These are phyloP conservation scores for Montifringilla adamsi DNA, from an alignment of 2,113 vertebrate species.

Conservation along the genomic window DNA sequence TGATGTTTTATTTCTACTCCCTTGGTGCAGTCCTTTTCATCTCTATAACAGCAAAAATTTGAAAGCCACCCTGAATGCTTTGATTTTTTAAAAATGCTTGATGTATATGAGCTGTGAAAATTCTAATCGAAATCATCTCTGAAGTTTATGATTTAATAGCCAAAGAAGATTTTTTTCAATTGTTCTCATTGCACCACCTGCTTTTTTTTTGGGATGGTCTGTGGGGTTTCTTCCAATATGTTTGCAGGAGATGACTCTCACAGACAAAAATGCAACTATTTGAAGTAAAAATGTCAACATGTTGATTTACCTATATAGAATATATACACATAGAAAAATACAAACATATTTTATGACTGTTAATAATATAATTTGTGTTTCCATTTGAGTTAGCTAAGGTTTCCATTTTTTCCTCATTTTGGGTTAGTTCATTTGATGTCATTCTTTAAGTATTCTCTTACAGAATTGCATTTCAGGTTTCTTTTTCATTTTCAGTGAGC, in stretches of 20 bases:
- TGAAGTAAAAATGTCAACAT: background rate
- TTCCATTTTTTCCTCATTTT: background rate
- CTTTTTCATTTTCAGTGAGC: background rate
- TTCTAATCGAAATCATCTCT: background rate
- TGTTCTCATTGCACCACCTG: background rate
- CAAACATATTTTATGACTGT: background rate
- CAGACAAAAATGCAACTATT: background rate
- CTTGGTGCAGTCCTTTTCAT: background rate
- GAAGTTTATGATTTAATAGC: background rate
- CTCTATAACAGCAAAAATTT: background rate
- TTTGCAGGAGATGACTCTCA: background rate
- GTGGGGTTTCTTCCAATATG: background rate
- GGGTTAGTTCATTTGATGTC: background rate
- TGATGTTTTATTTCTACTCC: background rate
- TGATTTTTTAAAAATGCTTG: conserved; percentile 23
- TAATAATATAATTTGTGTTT: background rate
- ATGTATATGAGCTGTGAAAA: background rate
- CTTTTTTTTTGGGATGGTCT: background rate
- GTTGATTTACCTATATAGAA: background rate
- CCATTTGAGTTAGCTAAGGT: background rate
- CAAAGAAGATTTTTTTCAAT: background rate
- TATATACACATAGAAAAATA: background rate
- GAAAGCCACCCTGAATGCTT: background rate
- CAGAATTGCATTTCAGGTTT: background rate
- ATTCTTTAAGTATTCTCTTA: background rate